phyloP scores from a whole-genome alignment of 2,113 vertebrate genomes.

The Hippocampus mohnikei region DNA sequence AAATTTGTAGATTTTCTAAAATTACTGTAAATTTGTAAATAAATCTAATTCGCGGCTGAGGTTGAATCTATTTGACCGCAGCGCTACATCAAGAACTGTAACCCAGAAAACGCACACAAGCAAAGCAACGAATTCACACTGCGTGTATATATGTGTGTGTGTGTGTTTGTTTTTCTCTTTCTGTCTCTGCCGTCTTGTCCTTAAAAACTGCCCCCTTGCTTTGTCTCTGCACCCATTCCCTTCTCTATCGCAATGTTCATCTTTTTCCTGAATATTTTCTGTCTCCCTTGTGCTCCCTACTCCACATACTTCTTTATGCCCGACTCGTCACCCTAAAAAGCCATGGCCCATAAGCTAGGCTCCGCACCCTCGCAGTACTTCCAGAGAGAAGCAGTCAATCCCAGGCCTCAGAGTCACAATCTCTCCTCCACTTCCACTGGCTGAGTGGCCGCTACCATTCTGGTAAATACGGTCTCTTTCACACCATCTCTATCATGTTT shows the following conservation, averaged over 20 bases:
- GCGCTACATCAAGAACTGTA: not conserved
- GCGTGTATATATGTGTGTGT: slow-evolving; percentile 4
- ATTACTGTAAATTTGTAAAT: not conserved
- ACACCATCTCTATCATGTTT: slow-evolving; percentile 43
- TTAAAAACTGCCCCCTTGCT: slow-evolving; percentile 44
- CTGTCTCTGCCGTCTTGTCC: slow-evolving; percentile 33
- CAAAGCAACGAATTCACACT: slow-evolving; percentile 13
- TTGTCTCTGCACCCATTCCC: slow-evolving; percentile 34
- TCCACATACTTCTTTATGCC: slow-evolving; percentile 44
- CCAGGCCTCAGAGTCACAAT: slow-evolving; percentile 67
- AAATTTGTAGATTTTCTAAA: not conserved
- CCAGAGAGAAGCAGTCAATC: slow-evolving; percentile 75
- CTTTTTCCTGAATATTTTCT: slow-evolving; percentile 48
- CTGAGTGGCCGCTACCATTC: slow-evolving; percentile 65
- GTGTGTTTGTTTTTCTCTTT: slow-evolving; percentile 9
- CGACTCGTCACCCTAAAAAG: slow-evolving; percentile 50
- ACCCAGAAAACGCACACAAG: not conserved
- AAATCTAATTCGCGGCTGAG: not conserved
- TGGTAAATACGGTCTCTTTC: slow-evolving; percentile 72
- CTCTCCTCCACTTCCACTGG: slow-evolving; percentile 71
- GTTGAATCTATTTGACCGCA: not conserved
- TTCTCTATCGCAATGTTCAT: slow-evolving; percentile 48
- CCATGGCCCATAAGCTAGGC: slow-evolving; percentile 66
- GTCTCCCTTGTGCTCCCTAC: slow-evolving; percentile 43
- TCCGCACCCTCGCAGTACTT: slow-evolving; percentile 74